Evolutionary conservation across 2,888 invertebrate genomes (phyloP), one percentile per base, ranked within the genome.

Genomic region (Cephalotes varians): DNA sequence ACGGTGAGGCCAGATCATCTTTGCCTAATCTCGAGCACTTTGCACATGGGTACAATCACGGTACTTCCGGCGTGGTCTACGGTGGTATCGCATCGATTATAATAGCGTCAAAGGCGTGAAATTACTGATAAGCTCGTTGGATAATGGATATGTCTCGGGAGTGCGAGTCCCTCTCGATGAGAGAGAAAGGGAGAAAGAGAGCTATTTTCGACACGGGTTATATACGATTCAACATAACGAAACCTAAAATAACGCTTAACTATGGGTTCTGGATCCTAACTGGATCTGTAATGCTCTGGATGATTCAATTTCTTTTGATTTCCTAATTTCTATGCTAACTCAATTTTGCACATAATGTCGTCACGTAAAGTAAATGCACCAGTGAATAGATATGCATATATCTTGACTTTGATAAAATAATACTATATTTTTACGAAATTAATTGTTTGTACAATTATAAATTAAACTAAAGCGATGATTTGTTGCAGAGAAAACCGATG

Each of bases 1-100:
- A 79, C 77, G 77, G 77, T 77, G 69, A 69, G 64, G 77, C 56
- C 69, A 54, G 71, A 69, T 79, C 44, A 69, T 69, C 56, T 56
- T 79, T 79, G 69, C 69, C 77, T 79, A 69, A 56, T 79, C 69
- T 79, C 77, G 77, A 79, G 77, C 77, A 77, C 12, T 76, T 76
- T 74, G 74, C 76, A 65, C 51, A 64, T 77, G 77, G 56, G 34
- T 69, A 56, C 69, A 77, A 44, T 74, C 54, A 67, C 77, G 77
- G 34, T 69, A 58, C 18, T 79, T 69, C 77, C 69, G 77, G 54
- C 77, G 77, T 67, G 54, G 18, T 77, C 77, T 79, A 79, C 69
- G 69, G 56, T 79, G 77, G 44, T 67, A 69, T 79, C 77, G 77
- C 69, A 69, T 79, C 77, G 77, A 34, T 56, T 69, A 69, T 67